Evolutionary conservation across 2,888 invertebrate genomes (phyloP).

Genomic region (Ommatoiulus sabulosus): DNA sequence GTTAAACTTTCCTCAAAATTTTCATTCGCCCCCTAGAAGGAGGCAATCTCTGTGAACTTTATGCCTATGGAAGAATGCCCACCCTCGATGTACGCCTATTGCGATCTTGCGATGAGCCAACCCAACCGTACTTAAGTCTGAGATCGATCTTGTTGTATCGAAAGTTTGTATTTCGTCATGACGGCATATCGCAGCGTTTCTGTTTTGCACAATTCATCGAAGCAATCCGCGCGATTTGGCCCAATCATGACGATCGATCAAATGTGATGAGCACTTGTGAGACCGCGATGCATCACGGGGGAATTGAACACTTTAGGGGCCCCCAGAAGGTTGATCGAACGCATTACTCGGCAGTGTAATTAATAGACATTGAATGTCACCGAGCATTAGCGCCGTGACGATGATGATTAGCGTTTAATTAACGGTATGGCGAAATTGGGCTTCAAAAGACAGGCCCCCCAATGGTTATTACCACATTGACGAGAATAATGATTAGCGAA

Average conservation of each 20-base stretch:
- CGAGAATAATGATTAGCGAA: too few species aligned
- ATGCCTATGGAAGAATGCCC: neutral
- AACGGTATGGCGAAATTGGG: too few species aligned
- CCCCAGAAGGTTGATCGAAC: neutral
- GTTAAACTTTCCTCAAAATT: neutral
- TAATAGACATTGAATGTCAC: neutral
- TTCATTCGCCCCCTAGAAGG: neutral
- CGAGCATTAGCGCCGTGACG: neutral
- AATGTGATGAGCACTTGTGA: neutral
- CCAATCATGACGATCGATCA: slow-evolving; percentile 4
- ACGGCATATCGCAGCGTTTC: too few species aligned
- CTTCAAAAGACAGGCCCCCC: too few species aligned
- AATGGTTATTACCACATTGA: too few species aligned
- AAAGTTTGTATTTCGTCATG: too few species aligned
- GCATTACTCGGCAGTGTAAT: neutral
- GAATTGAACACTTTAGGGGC: neutral
- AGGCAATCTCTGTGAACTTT: slow-evolving; percentile 21
- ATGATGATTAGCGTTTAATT: too few species aligned
- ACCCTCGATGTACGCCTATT: neutral
- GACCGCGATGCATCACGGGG: neutral
- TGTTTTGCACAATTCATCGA: neutral
- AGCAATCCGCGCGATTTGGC: neutral
- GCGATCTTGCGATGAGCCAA: neutral
- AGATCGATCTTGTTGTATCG: too few species aligned
- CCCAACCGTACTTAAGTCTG: too few species aligned